Percentiles rank a stretch among this genome's conserved stretches.
phyloP scores from a whole-genome alignment of 1,140 invertebrate species.

The Bombus vancouverensis region DNA sequence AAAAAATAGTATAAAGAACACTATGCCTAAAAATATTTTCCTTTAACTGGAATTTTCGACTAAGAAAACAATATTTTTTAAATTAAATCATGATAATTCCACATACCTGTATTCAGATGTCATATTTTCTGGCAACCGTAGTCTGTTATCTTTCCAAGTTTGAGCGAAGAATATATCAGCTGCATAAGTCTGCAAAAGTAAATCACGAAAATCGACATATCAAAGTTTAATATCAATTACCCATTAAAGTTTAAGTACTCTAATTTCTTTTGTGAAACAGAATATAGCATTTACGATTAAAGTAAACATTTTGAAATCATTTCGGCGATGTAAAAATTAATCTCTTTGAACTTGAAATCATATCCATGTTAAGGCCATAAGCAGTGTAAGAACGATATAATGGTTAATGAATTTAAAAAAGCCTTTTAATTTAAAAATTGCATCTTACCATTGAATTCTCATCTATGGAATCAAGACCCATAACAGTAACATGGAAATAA shows the following conservation, averaged over 20 bases:
- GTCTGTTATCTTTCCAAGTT: conserved; percentile 94
- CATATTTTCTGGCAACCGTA: conserved; percentile 95
- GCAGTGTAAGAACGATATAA: background rate
- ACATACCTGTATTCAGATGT: conserved; percentile 91
- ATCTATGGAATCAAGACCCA: conserved; percentile 95
- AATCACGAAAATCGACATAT: conserved; percentile 22
- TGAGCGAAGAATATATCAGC: conserved; percentile 96
- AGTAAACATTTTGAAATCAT: background rate
- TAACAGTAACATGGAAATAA: conserved; percentile 95
- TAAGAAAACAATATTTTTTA: background rate
- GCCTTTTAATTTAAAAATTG: background rate
- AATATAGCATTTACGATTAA: background rate
- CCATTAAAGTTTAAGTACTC: background rate
- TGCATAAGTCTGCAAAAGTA: conserved; percentile 89
- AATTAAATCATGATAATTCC: background rate
- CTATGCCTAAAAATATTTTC: no score
- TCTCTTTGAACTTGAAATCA: background rate
- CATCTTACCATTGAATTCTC: conserved; percentile 93
- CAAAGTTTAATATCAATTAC: background rate
- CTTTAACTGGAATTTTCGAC: no score
- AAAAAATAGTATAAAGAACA: background rate
- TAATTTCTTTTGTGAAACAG: background rate
- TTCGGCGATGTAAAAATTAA: background rate
- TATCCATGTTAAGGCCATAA: no score
- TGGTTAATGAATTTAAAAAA: background rate